These are phyloP conservation scores for Lithophane ornitopus DNA, from an alignment of 2,888 invertebrate genomes.

Conservation along the genomic window DNA sequence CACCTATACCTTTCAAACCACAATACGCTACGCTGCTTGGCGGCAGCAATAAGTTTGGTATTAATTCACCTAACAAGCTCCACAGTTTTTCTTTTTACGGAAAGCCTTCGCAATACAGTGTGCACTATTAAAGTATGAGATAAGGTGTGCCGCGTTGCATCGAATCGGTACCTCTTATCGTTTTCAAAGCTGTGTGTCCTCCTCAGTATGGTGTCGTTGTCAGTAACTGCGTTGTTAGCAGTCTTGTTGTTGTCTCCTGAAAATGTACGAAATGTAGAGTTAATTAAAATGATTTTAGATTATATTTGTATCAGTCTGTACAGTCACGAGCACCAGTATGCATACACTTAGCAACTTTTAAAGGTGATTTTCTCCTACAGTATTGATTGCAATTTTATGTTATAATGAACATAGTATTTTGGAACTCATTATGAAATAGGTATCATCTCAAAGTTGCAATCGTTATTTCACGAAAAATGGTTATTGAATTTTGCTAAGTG, in stretches of 20 bases:
- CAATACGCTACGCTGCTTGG: background rate
- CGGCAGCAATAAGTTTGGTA: background rate
- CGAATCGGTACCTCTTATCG: conserved; percentile 94
- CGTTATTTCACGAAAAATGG: no score
- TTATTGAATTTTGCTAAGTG: no score
- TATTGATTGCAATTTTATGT: no score
- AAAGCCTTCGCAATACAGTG: conserved; percentile 24
- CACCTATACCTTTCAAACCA: background rate
- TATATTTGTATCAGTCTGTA: background rate
- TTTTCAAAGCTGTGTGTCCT: conserved; percentile 97
- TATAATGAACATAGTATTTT: no score
- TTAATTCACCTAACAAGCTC: background rate
- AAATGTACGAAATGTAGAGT: conserved; percentile 20
- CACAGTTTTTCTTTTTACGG: conserved; percentile 13
- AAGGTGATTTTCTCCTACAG: no score
- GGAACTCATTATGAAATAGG: no score
- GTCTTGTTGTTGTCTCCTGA: conserved; percentile 89
- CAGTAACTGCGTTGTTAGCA: conserved; percentile 76
- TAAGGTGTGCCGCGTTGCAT: background rate
- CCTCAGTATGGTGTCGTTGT: conserved; percentile 91
- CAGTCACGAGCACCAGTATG: no score
- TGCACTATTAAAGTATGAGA: conserved; percentile 38
- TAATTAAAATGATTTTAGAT: background rate
- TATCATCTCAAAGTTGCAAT: no score
- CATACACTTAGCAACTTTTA: no score